phyloP scores from a whole-genome alignment of 2,797 vertebrate species.

The Sebastes steindachneri region DNA sequence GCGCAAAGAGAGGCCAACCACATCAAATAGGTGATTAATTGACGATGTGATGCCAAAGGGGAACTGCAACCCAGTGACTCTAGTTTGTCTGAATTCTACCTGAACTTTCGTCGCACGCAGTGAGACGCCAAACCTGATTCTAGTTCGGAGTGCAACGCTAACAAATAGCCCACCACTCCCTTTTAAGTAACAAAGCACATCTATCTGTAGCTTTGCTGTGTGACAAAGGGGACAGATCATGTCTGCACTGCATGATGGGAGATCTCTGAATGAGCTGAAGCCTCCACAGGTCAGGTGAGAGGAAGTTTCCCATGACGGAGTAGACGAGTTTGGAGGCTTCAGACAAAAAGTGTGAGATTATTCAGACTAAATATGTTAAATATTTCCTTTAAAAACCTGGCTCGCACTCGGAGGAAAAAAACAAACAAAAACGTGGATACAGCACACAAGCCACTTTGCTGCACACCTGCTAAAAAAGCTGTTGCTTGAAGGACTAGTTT shows the following conservation, averaged over 20 bases:
- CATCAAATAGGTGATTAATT: constrained; percentile 76
- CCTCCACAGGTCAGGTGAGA: constrained; percentile 31
- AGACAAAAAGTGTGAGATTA: constrained; percentile 16
- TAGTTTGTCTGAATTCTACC: constrained; percentile 31
- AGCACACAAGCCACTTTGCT: neutral
- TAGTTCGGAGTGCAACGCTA: constrained; percentile 26
- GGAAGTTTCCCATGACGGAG: constrained; percentile 53
- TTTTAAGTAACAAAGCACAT: constrained; percentile 62
- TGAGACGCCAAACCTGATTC: constrained; percentile 29
- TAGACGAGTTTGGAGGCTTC: constrained; percentile 35
- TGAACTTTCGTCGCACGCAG: constrained; percentile 43
- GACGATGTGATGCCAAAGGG: constrained; percentile 31
- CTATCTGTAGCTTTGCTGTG: constrained; percentile 34
- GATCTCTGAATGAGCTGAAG: constrained; percentile 40
- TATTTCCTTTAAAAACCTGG: neutral
- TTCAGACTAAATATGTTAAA: neutral
- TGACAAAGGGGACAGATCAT: constrained; percentile 56
- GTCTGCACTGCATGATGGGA: constrained; percentile 23
- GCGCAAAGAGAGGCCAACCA: constrained; percentile 47
- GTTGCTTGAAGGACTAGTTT: neutral
- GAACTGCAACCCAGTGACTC: constrained; percentile 4
- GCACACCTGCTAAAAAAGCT: neutral
- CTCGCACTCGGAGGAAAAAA: neutral
- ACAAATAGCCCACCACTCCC: constrained; percentile 66
- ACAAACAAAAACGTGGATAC: neutral